A percentile compares a stretch with the other conserved stretches of the same genome.
These are phyloP conservation scores for Grantiella picta DNA, from an alignment of 2,113 vertebrate genomes.

Conservation along the genomic window DNA sequence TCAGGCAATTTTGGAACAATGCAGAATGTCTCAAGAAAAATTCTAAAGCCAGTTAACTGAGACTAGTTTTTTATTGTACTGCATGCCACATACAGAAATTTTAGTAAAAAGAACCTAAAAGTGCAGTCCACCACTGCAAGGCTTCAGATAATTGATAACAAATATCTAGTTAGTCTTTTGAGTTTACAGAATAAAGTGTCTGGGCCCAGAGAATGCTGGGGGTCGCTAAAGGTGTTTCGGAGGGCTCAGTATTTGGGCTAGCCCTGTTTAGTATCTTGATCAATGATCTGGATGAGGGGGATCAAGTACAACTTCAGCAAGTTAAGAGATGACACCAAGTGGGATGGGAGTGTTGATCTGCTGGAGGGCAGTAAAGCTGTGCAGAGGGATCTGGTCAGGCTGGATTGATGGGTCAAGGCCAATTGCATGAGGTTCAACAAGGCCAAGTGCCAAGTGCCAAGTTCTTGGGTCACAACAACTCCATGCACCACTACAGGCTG, in stretches of 20 bases:
- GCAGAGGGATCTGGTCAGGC: neutral
- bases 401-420: neutral
- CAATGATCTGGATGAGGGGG: neutral
- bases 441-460: neutral
- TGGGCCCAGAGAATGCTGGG: neutral
- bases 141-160: neutral
- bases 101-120: neutral
- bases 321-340: too few species aligned
- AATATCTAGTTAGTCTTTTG: neutral
- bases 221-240: neutral
- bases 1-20: constrained; percentile 2
- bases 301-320: neutral
- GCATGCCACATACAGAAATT: neutral
- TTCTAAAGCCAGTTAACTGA: neutral
- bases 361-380: neutral
- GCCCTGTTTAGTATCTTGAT: neutral
- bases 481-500: neutral
- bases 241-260: neutral
- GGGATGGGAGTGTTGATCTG: neutral
- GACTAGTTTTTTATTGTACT: neutral
- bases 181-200: neutral
- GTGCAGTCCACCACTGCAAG: neutral
- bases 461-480: neutral
- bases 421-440: neutral
- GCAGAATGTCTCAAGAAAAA: neutral